Conservation (phyloP, 2,888 invertebrate genomes). For the Apotomis capreana region DNA sequence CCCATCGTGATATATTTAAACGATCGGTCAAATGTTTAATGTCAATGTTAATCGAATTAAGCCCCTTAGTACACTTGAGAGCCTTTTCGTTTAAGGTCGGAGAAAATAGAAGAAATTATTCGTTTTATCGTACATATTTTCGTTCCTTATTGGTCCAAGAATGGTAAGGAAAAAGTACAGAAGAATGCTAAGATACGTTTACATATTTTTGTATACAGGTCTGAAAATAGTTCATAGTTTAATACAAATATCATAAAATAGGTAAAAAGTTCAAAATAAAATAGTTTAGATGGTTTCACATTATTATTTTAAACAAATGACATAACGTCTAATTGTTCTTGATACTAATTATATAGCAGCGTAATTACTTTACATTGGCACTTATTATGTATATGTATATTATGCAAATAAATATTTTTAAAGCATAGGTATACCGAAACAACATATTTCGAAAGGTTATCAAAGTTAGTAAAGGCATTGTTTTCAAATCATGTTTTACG, state of each 20-base stretch:
- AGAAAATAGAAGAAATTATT: constrained; percentile 1
- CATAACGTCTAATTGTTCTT: constrained; percentile 2
- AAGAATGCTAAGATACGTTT: constrained; percentile 8
- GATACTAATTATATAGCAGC: constrained; percentile 13
- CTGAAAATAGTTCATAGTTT: constrained; percentile 33
- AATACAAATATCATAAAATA: constrained; percentile 14
- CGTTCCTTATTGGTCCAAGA: constrained; percentile 30
- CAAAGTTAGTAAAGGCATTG: background rate
- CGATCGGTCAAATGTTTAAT: too few species aligned
- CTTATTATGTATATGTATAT: constrained; percentile 24
- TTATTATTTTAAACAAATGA: constrained; percentile 1
- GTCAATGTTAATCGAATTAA: too few species aligned
- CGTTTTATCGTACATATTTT: background rate
- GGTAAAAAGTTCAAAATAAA: constrained; percentile 29
- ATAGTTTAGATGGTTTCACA: constrained; percentile 17
- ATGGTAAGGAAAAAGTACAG: constrained; percentile 8
- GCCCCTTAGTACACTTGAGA: background rate
- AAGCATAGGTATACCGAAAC: background rate
- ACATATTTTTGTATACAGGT: constrained; percentile 28
- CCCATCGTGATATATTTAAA: too few species aligned
- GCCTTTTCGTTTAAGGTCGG: background rate
- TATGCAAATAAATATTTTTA: background rate
- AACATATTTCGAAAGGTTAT: background rate
- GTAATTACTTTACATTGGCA: constrained; percentile 29
- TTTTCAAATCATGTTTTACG: background rate